Conservation (phyloP, 2,113 vertebrate species). For the Pterocles orientalis region DNA sequence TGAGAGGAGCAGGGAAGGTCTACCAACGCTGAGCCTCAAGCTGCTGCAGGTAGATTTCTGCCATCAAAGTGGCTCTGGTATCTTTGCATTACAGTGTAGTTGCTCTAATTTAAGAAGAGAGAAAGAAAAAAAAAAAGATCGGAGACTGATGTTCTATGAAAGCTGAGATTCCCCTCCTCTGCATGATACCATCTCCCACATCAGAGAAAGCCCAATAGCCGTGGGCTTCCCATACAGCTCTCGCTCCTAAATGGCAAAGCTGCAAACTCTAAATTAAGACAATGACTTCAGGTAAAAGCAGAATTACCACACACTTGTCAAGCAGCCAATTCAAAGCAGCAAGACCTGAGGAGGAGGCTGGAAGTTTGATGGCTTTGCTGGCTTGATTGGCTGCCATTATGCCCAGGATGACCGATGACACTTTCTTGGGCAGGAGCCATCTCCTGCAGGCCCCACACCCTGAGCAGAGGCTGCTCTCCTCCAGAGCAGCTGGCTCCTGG, state of each 20-base stretch:
- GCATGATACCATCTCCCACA: constrained; percentile 57
- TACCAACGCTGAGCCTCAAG: not conserved
- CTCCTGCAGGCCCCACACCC: constrained; percentile 46
- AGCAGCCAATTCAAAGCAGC: constrained; percentile 57
- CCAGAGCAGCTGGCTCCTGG: constrained; percentile 26
- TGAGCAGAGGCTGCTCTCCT: not conserved
- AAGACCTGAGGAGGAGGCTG: constrained; percentile 37
- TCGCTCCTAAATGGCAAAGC: constrained; percentile 29
- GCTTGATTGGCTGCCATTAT: constrained; percentile 26
- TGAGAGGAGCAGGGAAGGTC: not conserved
- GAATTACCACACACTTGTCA: constrained; percentile 59
- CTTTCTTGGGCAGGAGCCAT: constrained; percentile 54
- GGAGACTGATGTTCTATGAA: constrained; percentile 23
- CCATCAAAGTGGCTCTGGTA: constrained; percentile 7
- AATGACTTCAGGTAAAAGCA: constrained; percentile 55
- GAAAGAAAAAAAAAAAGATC: not conserved
- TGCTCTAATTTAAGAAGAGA: not conserved
- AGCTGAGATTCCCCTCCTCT: constrained; percentile 2
- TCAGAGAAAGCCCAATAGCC: constrained; percentile 45
- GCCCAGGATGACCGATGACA: constrained; percentile 41
- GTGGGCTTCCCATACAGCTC: constrained; percentile 32
- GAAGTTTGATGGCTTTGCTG: constrained; percentile 30
- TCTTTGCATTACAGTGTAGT: constrained; percentile 5
- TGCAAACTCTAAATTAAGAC: constrained; percentile 59
- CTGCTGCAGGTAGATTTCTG: not conserved